Evolutionary conservation across 1,140 invertebrate species (phyloP).

Genomic region (Gonioctena quinquepunctata): DNA sequence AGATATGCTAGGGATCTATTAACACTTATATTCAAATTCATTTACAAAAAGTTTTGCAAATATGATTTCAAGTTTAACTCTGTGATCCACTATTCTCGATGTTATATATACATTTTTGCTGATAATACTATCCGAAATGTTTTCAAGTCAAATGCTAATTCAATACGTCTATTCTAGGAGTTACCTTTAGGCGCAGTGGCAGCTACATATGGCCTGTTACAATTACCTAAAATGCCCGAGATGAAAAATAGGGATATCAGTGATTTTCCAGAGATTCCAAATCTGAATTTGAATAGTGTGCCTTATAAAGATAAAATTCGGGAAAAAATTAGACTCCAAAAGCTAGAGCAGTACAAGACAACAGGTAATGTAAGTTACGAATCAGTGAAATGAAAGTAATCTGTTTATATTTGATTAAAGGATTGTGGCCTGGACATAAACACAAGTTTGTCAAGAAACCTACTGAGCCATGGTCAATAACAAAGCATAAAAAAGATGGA

Average conservation of each 20-base stretch:
- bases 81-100: no score
- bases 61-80: no score
- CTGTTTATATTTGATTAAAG: slow-evolving; percentile 17
- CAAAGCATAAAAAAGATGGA: slow-evolving; percentile 75
- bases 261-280: slow-evolving; percentile 67
- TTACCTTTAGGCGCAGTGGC: slow-evolving; percentile 86
- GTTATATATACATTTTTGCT: no score
- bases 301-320: slow-evolving; percentile 81
- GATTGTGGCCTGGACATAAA: slow-evolving; percentile 72
- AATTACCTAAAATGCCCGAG: slow-evolving; percentile 94
- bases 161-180: slow-evolving; percentile 69
- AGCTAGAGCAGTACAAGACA: slow-evolving; percentile 71
- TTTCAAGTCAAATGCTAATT: no score
- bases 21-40: no score
- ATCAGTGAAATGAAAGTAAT: no score
- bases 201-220: slow-evolving; percentile 85
- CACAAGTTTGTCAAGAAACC: slow-evolving; percentile 61
- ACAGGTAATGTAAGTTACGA: no score
- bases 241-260: slow-evolving; percentile 70
- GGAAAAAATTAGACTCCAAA: slow-evolving; percentile 74
- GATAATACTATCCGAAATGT: no score
- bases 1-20: no score
- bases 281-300: slow-evolving; percentile 76
- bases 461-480: slow-evolving; percentile 79
- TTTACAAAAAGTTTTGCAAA: no score